Percentiles rank a stretch among this genome's conserved stretches.
These are phyloP conservation scores for Enteromius fasciolatus DNA, from an alignment of 2,797 vertebrate species.

Conservation along the genomic window DNA sequence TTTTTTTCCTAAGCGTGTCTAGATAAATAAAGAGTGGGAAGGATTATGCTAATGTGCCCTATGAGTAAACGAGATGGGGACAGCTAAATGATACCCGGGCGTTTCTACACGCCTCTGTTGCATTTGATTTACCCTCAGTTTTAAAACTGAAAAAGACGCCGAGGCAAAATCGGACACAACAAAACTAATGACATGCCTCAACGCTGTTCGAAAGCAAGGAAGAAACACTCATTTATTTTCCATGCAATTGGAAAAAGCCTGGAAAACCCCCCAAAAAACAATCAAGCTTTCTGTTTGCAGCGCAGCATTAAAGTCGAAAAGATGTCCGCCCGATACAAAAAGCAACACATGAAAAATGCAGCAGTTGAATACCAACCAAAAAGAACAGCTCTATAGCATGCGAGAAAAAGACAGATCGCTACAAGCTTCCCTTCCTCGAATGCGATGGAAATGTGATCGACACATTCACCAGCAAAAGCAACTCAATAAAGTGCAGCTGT, in stretches of 20 bases:
- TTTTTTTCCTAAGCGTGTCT: constrained; percentile 6
- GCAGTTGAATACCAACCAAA: not conserved
- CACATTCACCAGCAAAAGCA: constrained; percentile 58
- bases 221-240: not conserved
- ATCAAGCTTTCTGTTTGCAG: not conserved
- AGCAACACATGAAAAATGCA: not conserved
- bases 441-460: constrained; percentile 61
- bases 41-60: constrained; percentile 46
- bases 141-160: constrained; percentile 29
- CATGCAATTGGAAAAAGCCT: not conserved
- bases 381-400: not conserved
- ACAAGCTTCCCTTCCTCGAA: constrained; percentile 44
- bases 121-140: constrained; percentile 30
- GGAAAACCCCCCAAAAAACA: not conserved
- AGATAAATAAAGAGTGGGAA: constrained; percentile 13
- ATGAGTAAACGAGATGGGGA: constrained; percentile 44
- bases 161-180: not conserved
- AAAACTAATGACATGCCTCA: constrained; percentile 2
- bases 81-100: constrained; percentile 47
- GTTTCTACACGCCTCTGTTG: constrained; percentile 32
- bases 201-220: not conserved
- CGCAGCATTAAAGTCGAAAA: not conserved
- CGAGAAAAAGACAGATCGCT: constrained; percentile 16
- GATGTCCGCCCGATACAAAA: not conserved
- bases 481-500: constrained; percentile 68